Evolutionary conservation across 2,797 vertebrate species (phyloP), one percentile per base, ranked within the genome.

Genomic region (Serranus cabrilla): DNA sequence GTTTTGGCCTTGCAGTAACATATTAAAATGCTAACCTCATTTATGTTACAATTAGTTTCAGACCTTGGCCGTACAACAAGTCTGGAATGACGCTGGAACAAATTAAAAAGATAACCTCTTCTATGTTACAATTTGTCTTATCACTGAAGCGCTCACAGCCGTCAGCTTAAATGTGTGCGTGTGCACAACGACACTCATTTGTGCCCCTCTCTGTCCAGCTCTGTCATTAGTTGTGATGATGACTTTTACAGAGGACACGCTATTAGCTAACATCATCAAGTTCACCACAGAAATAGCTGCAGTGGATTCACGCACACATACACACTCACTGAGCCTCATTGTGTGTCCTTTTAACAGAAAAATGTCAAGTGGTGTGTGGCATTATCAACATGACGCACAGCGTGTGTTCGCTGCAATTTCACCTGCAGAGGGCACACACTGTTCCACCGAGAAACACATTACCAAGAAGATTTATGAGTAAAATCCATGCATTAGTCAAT

Each of bases 251-350:
- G 47, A 78, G 76, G 82, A 77, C 69, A 59, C 13, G 2, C 39
- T 68, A 81, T 82, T 76, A 62, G 75, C 61, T 54, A 65, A 62
- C 70, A 76, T 62, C 67, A 78, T 83, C 62, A 74, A 76, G 67
- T 51, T 76, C 47, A 43, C 46, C 2, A 40, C 74, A 75, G 68
- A 82, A 76, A 82, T 72, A 80, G 64, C 66, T 58, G 37, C 37
- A 31, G 57, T 54, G 27, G 54, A 17, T 52, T 55, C 66, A 40
- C 66, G 58, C 40, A 34, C 40, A 23, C 34, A 11, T 11, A 61
- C 60, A 51, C 37, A 49, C 60, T 52, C 7, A 39, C 23, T 5
- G 31, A 11, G 20, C 52, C n/a, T 66, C 46, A 10, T 27, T 69
- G 54, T 47, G 37, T 61, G 45, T 65, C 46, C 62, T 81, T 65